Conservation (phyloP, 2,113 vertebrate species). For the Zosterops borbonicus region DNA sequence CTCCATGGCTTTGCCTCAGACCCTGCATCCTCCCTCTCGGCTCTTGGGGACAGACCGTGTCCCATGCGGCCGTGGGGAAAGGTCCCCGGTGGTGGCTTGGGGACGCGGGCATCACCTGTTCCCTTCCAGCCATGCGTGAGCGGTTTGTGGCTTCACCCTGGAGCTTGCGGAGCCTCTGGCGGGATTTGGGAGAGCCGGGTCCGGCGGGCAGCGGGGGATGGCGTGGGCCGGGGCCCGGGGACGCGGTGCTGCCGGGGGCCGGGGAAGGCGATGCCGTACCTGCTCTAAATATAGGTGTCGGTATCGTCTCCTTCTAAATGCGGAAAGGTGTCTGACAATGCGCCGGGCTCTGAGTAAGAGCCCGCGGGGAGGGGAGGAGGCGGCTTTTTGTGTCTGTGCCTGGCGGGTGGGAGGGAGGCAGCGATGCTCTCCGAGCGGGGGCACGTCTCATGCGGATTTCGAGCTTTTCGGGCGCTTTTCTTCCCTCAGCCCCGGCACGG, state of each 20-base stretch:
- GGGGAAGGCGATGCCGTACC: not conserved
- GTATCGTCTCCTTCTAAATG: conserved; percentile 35
- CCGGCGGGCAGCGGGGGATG: not conserved
- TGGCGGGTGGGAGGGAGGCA: not conserved
- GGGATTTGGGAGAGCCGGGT: not conserved
- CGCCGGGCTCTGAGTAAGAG: conserved; percentile 52
- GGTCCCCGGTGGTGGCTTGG: not conserved
- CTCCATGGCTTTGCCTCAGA: not conserved
- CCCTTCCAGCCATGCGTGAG: fast-evolving
- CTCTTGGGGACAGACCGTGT: fast-evolving
- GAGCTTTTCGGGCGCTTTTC: not conserved
- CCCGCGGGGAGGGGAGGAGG: not conserved
- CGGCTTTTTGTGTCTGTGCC: conserved; percentile 15
- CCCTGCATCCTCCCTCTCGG: not conserved
- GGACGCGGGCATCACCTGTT: not conserved
- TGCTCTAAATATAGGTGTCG: not conserved
- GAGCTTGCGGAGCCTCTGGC: not conserved
- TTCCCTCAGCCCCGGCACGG: not conserved
- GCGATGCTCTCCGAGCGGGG: not conserved
- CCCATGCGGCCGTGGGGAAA: not conserved
- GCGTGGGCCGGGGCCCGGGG: fast-evolving
- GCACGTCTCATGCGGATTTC: not conserved
- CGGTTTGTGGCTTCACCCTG: not conserved
- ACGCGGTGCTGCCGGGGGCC: not conserved
- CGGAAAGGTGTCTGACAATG: conserved; percentile 45